These are phyloP conservation scores for Physocephala rufipes DNA, from an alignment of 2,888 invertebrate genomes.

Conservation along the genomic window DNA sequence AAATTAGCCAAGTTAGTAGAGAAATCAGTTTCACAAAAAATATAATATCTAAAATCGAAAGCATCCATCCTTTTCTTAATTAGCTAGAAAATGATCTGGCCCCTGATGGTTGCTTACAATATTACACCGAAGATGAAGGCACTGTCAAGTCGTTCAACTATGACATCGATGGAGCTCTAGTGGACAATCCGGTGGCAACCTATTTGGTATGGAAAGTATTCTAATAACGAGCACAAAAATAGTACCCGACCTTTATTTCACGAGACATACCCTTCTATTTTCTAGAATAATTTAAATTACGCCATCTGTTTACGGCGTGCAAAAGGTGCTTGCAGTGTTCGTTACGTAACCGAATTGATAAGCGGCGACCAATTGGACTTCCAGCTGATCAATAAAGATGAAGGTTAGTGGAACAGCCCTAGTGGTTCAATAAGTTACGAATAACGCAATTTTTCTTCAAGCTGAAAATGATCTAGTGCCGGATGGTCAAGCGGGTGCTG, in stretches of 20 bases:
- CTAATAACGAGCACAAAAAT: background rate
- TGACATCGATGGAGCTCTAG: slow-evolving; percentile 69
- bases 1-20: slow-evolving; percentile 69
- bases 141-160: slow-evolving; percentile 78
- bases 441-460: background rate
- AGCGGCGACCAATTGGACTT: slow-evolving; percentile 70
- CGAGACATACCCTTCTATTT: slow-evolving; percentile 17
- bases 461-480: slow-evolving; percentile 73
- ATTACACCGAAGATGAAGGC: slow-evolving; percentile 70
- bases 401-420: slow-evolving; percentile 67
- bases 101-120: slow-evolving; percentile 75
- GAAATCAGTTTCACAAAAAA: too few species aligned
- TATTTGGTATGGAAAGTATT: slow-evolving; percentile 69
- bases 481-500: slow-evolving; percentile 77
- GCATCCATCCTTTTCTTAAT: slow-evolving; percentile 50
- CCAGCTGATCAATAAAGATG: slow-evolving; percentile 75
- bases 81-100: slow-evolving; percentile 66
- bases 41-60: too few species aligned
- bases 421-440: slow-evolving; percentile 11
- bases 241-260: background rate
- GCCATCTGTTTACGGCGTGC: slow-evolving; percentile 76
- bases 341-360: slow-evolving; percentile 67
- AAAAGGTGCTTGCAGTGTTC: slow-evolving; percentile 73
- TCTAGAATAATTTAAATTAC: slow-evolving; percentile 80
- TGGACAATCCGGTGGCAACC: slow-evolving; percentile 69